Evolutionary conservation across 2,888 invertebrate genomes (phyloP), one percentile per base, ranked within the genome.

Genomic region (Orthosia incerta): DNA sequence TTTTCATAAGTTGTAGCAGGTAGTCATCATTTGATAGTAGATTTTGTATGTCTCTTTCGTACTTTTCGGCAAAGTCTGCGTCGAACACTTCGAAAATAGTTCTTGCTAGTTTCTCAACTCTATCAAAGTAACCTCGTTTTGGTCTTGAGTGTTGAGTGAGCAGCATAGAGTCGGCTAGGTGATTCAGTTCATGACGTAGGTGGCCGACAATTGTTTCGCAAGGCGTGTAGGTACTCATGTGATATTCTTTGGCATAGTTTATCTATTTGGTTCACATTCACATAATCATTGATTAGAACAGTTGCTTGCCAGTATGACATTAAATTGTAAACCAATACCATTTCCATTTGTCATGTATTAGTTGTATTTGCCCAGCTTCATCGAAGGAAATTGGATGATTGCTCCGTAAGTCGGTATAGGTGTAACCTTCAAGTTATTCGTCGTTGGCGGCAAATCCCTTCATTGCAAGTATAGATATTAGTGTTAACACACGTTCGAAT

Each of bases 181-280:
- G 60, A 20, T 15, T 20, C 39, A 39, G 39, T 45, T 60, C 39
- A 45, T 45, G 39, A 45, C 60, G 9, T 60, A 60, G 60, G 39
- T 45, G 60, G n/a, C 45, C 39, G 60, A 45, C 60, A 45, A 45
- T 45, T 60, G 15, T 45, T 60, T 45, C 39, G 9, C 60, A 45
- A 20, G 20, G 39, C 60, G 26, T 56, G 26, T n/a, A n/a, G n/a
- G n/a, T 56, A 56, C 5, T 59, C 57, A 12, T 59, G n/a, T 39
- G 59, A 59, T n/a, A 59, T 59, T 59, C 39, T 39, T 39, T 59
- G 59, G n/a, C 59, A 59, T 13, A 59, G 23, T 62, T 48, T 60
- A 61, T 61, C 46, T 48, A 61, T 61, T 61, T 61, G 61, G 60
- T 61, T 61, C 46, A 61, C 61, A 23, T 61, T 61, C 46, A 61